A percentile compares a stretch with the other conserved stretches of the same genome.
Evolutionary conservation across 2,888 invertebrate species (phyloP).

Genomic region (Perithous albicinctus): DNA sequence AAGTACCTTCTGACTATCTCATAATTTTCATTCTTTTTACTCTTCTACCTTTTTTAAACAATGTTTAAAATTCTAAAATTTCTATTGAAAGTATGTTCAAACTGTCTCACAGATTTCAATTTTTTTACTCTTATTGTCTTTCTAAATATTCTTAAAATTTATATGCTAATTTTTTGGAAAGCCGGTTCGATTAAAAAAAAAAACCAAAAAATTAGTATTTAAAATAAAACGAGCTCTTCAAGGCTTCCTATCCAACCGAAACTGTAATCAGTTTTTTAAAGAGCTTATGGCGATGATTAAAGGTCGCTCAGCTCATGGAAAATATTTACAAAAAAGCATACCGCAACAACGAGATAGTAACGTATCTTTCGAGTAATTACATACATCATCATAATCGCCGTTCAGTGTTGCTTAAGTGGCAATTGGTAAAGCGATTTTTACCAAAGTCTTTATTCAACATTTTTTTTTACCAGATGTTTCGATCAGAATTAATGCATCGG

Average conservation of each 20-base stretch:
- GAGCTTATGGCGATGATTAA: conserved; percentile 8
- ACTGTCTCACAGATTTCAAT: too few species aligned
- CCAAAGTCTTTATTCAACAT: conserved; percentile 11
- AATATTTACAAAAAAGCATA: conserved; percentile 27
- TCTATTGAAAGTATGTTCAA: too few species aligned
- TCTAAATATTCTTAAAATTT: too few species aligned
- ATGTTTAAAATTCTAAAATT: too few species aligned
- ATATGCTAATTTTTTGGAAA: neutral
- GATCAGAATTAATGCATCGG: conserved; percentile 13
- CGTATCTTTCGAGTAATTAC: conserved; percentile 24
- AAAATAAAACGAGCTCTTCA: too few species aligned
- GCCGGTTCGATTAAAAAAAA: too few species aligned
- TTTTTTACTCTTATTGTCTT: too few species aligned
- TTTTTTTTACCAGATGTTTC: conserved; percentile 13
- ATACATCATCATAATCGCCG: conserved; percentile 32
- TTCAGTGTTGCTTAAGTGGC: conserved; percentile 16
- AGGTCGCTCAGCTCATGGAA: conserved; percentile 2
- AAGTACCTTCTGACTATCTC: too few species aligned
- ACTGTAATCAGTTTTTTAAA: conserved; percentile 12
- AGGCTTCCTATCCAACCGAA: neutral
- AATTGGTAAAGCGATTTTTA: conserved; percentile 6
- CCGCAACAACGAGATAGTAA: conserved; percentile 40
- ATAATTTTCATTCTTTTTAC: too few species aligned
- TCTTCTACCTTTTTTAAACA: too few species aligned
- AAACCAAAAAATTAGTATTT: neutral